Base-by-base conservation (phyloP, 2,113 vertebrate species). In the Mesoclemmys tuberculata region DNA sequence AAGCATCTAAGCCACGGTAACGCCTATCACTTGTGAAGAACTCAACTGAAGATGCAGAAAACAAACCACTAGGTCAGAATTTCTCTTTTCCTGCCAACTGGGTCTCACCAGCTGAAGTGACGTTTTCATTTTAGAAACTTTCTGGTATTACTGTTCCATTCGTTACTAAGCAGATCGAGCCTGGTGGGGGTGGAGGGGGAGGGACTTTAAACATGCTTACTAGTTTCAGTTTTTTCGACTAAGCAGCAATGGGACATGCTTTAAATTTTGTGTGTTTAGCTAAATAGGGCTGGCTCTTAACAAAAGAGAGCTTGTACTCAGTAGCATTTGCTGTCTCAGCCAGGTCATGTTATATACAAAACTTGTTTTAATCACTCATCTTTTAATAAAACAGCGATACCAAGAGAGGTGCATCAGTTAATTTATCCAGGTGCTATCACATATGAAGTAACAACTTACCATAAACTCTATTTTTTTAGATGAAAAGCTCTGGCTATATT, bases 81-180 rank as follows among this genome's bases (percentile, higher is more conserved):
- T 77, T 44, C 80, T 0, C 1, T 44, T 82, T 78, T 80, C 77
- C 92, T 93, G 86, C 75, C 85, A 61, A 80, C 3, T 5, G 1
- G 2, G 3, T 2, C 68, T 52, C 7, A 4, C 41, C 80, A 71
- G 41, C 58, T 82, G 88, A 87, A 84, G 85, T 52, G 56, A 85
- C 84, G 80, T 77, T 54, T 93, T 92, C 35, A 82, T 93, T 95
- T 89, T 49, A 85, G 82, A 54, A 44, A 89, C 61, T 68, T 89
- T 87, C 77, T 92, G 38, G 19, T 11, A 16, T 14, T 87, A 56
- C 82, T 89, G 68, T 54, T 93, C 77, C 80, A 55, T 71, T 77
- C 80, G 55, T 71, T 77, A 49, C 35, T 91, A 71, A 92, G 92
- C 93, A 85, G 85, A 87, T 92, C 75, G 85, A 93, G 77, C 58